Base-by-base conservation (phyloP, 2,113 vertebrate species). In the Hydropotes inermis region DNA sequence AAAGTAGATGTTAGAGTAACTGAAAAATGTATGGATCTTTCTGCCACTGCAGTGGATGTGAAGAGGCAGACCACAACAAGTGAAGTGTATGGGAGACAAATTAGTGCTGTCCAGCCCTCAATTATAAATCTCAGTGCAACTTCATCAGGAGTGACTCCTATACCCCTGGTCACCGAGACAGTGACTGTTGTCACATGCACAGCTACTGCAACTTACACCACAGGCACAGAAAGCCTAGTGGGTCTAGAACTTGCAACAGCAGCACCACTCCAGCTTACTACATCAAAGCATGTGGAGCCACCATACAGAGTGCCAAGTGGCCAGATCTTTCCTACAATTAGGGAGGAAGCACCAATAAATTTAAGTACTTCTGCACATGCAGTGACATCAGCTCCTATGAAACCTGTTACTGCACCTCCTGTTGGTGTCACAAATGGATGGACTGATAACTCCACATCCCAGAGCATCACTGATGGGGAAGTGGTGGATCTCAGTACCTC, bases 401-500 rank as follows among this genome's bases (percentile, higher is more conserved):
- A 99, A 90, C 98, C 99, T 85, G 95, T 99, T 84, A 98, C 98
- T n/a, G 97, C 97, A 14, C 98, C 98, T 78, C 99, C 99, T 74
- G 93, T 98, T 94, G 94, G 98, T 94, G 98, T 99, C 85, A 99
- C 98, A 91, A 99, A 99, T 95, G 99, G 98, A 96, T 98, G 98
- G 97, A 97, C 98, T 96, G 98, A 99, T 95, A 92, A 98, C 83
- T 98, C 98, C 14, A 7, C 97, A 92, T 98, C 98, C 85, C 98
- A 98, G 58, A 99, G 99, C 85, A 81, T 98, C 4, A 25, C 92
- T 6, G 99, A 99, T 36, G 99, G 98, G 93, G 99, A 98, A 81
- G 99, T 98, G 11, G 99, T 99, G 97, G 99, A 99, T 97, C 99
- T 99, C 43, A 99, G 99, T 98, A 99, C 99, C 87, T 99, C 99